These are phyloP conservation scores for Cydia amplana DNA, from an alignment of 1,140 invertebrate genomes.

Conservation along the genomic window DNA sequence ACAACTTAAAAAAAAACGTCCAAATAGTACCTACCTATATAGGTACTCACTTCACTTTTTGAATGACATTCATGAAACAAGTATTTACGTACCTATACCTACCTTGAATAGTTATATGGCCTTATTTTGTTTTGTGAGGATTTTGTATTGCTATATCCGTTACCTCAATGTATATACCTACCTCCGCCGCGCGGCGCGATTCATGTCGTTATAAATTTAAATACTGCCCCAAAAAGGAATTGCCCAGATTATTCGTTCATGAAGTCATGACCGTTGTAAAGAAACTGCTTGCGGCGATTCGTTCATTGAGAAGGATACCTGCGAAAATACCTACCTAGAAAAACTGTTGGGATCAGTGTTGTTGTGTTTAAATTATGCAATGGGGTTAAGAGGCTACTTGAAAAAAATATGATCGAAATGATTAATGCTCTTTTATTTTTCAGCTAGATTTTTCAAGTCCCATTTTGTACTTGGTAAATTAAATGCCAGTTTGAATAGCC, in stretches of 20 bases:
- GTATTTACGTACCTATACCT: too few relatives aligned
- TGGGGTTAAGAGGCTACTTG: too few relatives aligned
- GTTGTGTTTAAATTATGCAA: too few relatives aligned
- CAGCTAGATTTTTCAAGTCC: too few relatives aligned
- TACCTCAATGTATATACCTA: neutral
- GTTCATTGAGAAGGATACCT: neutral
- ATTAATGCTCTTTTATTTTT: too few relatives aligned
- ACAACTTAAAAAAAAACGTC: too few relatives aligned
- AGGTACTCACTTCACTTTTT: neutral
- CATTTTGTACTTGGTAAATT: neutral
- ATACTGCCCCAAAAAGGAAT: neutral
- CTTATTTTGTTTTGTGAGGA: too few relatives aligned
- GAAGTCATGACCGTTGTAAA: neutral
- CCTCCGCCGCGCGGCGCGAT: neutral
- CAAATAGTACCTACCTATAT: too few relatives aligned
- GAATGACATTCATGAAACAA: neutral
- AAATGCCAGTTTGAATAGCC: neutral
- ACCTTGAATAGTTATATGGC: too few relatives aligned
- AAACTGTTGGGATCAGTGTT: neutral
- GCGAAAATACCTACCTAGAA: neutral
- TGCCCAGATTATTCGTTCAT: neutral
- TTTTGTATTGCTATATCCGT: neutral
- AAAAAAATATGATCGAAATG: neutral
- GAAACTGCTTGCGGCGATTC: neutral
- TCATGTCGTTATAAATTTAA: neutral